Percentiles rank a stretch among this genome's conserved stretches.
Evolutionary conservation across 2,888 invertebrate species (phyloP).

Genomic region (Caenorhabditis drosophilae): DNA sequence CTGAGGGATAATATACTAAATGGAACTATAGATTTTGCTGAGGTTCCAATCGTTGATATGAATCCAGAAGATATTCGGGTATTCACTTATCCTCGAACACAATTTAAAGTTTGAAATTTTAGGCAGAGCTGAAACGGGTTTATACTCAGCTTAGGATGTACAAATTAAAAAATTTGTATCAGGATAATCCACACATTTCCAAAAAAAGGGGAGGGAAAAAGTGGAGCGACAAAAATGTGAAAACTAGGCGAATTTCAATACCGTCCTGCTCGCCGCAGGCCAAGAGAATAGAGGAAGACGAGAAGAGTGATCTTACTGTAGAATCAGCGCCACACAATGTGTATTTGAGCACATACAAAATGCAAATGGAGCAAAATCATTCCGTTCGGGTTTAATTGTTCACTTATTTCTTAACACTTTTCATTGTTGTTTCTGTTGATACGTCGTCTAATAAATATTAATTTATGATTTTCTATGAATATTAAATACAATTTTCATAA

Average conservation of each 20-base stretch:
- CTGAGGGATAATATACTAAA: conserved; percentile 70
- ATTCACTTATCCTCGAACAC: conserved; percentile 58
- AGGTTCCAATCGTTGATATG: conserved; percentile 88
- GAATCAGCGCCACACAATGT: conserved; percentile 69
- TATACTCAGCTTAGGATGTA: conserved; percentile 91
- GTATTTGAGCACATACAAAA: conserved; percentile 65
- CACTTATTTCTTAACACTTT: conserved; percentile 41
- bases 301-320: conserved; percentile 68
- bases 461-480: conserved; percentile 19
- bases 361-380: conserved; percentile 63
- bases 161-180: conserved; percentile 87
- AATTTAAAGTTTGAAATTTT: conserved; percentile 39
- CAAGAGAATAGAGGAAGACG: conserved; percentile 64
- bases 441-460: conserved; percentile 29
- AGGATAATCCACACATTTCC: conserved; percentile 94
- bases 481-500: conserved; percentile 14
- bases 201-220: conserved; percentile 74
- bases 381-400: conserved; percentile 64
- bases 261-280: conserved; percentile 53
- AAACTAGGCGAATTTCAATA: conserved; percentile 51
- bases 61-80: conserved; percentile 90
- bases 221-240: conserved; percentile 56
- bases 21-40: conserved; percentile 85
- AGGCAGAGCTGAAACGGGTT: conserved; percentile 78
- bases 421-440: conserved; percentile 45